Conservation (phyloP, 2,113 vertebrate species). For the Symphodus melops region DNA sequence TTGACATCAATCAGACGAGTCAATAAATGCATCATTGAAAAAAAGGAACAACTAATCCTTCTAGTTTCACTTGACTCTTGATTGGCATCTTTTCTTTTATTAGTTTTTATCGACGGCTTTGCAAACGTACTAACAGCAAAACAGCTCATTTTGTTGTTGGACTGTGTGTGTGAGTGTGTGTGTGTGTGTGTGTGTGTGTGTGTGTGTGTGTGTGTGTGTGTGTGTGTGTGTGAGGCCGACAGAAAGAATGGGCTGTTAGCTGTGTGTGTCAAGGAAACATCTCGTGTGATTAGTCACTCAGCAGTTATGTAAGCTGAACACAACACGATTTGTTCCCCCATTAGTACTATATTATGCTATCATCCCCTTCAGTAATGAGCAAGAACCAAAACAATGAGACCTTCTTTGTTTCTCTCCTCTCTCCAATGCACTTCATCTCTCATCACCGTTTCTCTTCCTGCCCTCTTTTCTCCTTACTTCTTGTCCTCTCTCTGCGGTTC, state of each 20-base stretch:
- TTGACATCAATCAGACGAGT: conserved; percentile 2
- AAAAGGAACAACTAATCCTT: neutral
- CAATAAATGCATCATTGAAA: neutral
- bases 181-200: conserved; percentile 11
- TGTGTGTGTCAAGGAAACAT: conserved; percentile 64
- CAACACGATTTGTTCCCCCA: conserved; percentile 73
- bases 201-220: neutral
- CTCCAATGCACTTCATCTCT: conserved; percentile 31
- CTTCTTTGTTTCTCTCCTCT: conserved; percentile 57
- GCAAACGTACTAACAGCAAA: conserved; percentile 10
- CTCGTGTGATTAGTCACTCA: conserved; percentile 74
- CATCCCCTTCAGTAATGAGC: conserved; percentile 70
- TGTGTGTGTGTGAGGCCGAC: conserved; percentile 1
- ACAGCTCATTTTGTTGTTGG: neutral
- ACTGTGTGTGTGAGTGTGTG: conserved; percentile 9
- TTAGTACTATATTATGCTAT: conserved; percentile 75
- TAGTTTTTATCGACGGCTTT: neutral
- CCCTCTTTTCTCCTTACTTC: conserved; percentile 17
- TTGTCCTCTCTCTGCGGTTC: conserved; percentile 29
- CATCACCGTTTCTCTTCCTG: conserved; percentile 30
- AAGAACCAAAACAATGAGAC: conserved; percentile 52
- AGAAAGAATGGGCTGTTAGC: conserved; percentile 3
- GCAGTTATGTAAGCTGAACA: conserved; percentile 74
- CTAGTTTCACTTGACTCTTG: neutral
- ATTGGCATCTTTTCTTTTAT: neutral